A percentile compares a stretch with the other conserved stretches of the same genome.
phyloP scores from a whole-genome alignment of 2,113 vertebrate genomes.

The Muscicapa adusta region DNA sequence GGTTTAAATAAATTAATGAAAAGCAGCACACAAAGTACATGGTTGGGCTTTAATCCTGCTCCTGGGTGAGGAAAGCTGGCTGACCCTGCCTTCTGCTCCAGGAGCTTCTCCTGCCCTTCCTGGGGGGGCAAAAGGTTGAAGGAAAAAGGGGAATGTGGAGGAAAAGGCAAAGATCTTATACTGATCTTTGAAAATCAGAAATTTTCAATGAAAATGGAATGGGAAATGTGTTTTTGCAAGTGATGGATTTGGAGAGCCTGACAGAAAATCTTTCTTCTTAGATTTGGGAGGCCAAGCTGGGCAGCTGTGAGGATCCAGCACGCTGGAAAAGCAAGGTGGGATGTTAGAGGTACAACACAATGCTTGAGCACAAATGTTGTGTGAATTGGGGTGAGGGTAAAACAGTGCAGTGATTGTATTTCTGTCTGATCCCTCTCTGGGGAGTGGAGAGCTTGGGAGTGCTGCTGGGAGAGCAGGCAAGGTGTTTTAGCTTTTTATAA shows the following conservation, averaged over 20 bases:
- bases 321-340: neutral
- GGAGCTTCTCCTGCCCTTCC: neutral
- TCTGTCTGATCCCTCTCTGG: accelerated
- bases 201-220: no score
- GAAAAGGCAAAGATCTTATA: neutral
- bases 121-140: neutral
- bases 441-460: neutral
- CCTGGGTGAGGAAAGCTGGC: neutral
- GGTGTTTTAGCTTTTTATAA: neutral
- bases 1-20: no score
- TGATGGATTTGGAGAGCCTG: neutral
- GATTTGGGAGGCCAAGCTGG: neutral
- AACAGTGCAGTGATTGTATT: accelerated
- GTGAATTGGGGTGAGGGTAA: neutral
- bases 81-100: neutral
- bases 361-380: accelerated
- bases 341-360: accelerated
- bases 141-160: neutral
- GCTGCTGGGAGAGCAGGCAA: neutral
- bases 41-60: neutral
- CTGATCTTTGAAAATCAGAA: neutral
- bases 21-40: no score
- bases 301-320: neutral
- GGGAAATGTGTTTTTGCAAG: neutral
- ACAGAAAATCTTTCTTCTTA: accelerated